phyloP scores from a whole-genome alignment of 2,113 vertebrate genomes.

The Ondatra zibethicus region DNA sequence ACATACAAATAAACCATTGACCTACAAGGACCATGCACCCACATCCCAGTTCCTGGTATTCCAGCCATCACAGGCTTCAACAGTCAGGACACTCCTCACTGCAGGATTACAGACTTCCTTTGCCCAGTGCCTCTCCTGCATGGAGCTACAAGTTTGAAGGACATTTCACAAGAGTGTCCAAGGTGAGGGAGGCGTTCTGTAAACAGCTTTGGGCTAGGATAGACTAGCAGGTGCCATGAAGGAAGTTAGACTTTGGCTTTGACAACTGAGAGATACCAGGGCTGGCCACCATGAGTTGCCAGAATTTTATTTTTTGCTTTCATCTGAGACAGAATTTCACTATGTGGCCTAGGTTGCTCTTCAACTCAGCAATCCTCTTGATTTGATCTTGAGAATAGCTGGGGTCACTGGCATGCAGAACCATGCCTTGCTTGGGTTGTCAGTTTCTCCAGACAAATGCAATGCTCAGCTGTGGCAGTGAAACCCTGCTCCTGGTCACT shows the following conservation, averaged over 20 bases:
- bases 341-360: not conserved
- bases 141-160: rapidly evolving
- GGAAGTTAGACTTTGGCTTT: not conserved
- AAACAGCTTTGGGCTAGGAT: not conserved
- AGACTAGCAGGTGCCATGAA: not conserved
- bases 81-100: rapidly evolving
- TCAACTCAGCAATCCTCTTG: not conserved
- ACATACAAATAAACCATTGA: not conserved
- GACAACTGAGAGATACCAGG: not conserved
- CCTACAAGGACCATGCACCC: no score
- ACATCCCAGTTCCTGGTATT: not conserved
- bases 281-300: rapidly evolving
- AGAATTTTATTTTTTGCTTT: not conserved
- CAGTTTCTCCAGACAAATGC: not conserved
- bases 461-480: rapidly evolving
- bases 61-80: not conserved
- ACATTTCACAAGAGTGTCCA: not conserved
- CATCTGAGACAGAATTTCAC: not conserved
- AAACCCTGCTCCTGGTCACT: not conserved
- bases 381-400: no score
- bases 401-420: not conserved
- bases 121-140: not conserved
- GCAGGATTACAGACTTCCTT: rapidly evolving
- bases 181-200: not conserved
- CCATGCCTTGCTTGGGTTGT: not conserved